Percentiles rank a stretch among this genome's conserved stretches.
Evolutionary conservation across 2,797 vertebrate genomes (phyloP).

Genomic region (Tenualosa ilisha): DNA sequence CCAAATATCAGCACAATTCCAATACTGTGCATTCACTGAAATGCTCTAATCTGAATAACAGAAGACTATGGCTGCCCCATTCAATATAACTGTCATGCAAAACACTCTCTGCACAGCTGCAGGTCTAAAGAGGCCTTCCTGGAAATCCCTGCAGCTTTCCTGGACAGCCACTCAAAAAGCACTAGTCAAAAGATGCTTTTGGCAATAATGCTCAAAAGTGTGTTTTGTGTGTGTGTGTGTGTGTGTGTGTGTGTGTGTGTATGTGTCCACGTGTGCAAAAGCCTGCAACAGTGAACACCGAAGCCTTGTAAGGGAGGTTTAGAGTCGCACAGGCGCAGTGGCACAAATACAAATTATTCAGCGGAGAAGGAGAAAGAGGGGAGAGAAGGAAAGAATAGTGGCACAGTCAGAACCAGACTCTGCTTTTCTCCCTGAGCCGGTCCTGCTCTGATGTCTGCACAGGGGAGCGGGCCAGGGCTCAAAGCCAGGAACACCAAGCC

Average conservation of each 20-base stretch:
- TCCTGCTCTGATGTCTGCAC: not conserved
- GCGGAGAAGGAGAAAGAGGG: not conserved
- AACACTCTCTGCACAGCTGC: not conserved
- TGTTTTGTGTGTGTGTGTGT: not conserved
- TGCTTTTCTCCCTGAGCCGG: not conserved
- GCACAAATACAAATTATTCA: conserved; percentile 8
- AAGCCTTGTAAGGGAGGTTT: conserved; percentile 18
- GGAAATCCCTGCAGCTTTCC: not conserved
- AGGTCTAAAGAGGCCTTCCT: not conserved
- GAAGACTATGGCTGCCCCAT: not conserved
- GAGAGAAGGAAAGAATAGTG: not conserved
- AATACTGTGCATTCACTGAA: too few relatives aligned
- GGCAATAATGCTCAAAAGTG: not conserved
- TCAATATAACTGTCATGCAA: too few relatives aligned
- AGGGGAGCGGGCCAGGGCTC: not conserved
- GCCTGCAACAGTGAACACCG: not conserved
- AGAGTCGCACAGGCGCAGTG: not conserved
- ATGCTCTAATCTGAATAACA: not conserved
- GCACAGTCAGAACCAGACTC: not conserved
- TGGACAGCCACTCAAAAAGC: not conserved
- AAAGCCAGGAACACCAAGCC: not conserved
- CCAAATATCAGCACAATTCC: too few relatives aligned
- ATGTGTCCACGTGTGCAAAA: not conserved
- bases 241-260: conserved; percentile 5
- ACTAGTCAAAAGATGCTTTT: not conserved